Percentiles rank a stretch among this genome's conserved stretches.
These are phyloP conservation scores for Hydraecia micacea DNA, from an alignment of 2,888 invertebrate genomes.

Conservation along the genomic window DNA sequence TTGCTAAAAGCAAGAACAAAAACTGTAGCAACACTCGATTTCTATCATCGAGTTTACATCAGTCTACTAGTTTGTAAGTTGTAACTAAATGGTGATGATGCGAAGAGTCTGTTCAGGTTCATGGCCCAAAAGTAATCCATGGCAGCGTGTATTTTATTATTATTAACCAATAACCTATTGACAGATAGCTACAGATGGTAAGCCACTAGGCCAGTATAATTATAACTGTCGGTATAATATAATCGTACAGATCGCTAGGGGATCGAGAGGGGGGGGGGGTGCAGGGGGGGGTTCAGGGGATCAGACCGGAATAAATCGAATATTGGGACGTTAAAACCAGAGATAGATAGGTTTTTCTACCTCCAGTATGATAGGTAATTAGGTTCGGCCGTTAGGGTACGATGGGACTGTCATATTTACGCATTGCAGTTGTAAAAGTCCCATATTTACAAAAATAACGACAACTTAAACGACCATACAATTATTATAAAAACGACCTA, in stretches of 20 bases:
- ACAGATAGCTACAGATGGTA: too few relatives aligned
- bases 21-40: conserved; percentile 19
- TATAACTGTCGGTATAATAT: too few relatives aligned
- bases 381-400: neutral
- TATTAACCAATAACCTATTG: neutral
- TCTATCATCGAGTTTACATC: neutral
- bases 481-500: neutral
- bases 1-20: conserved; percentile 1
- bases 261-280: too few relatives aligned
- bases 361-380: too few relatives aligned
- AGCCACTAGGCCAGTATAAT: too few relatives aligned
- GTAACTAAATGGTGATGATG: neutral
- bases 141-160: neutral
- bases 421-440: neutral
- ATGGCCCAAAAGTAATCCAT: neutral
- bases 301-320: too few relatives aligned
- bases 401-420: neutral
- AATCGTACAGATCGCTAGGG: too few relatives aligned
- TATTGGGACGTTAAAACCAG: too few relatives aligned
- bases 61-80: neutral
- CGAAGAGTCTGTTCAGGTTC: neutral
- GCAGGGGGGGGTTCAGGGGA: too few relatives aligned
- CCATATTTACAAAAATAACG: too few relatives aligned
- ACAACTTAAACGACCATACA: neutral
- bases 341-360: too few relatives aligned